Percentiles rank a stretch among this genome's conserved stretches.
Conservation (phyloP, 2,113 vertebrate genomes). For the Pungitius pungitius region DNA sequence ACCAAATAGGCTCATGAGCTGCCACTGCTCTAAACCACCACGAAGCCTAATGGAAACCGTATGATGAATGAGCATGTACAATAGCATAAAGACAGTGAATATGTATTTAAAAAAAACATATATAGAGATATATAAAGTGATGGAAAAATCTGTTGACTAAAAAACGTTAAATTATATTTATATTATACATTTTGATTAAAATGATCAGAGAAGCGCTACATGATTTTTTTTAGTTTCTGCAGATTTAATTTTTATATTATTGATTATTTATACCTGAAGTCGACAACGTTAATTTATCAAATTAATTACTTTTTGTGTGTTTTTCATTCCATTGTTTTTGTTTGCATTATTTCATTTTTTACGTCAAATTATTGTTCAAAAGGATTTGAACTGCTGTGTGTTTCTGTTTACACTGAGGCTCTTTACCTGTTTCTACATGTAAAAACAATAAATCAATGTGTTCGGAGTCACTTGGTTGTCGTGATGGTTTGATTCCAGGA, state of each 20-base stretch:
- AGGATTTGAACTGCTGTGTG: background rate
- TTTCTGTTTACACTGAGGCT: slow-evolving; percentile 5
- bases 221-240: background rate
- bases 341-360: background rate
- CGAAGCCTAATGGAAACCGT: background rate
- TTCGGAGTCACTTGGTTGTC: background rate
- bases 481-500: background rate
- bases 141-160: background rate
- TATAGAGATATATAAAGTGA: background rate
- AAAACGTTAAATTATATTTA: background rate
- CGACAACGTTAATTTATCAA: background rate
- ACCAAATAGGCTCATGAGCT: background rate
- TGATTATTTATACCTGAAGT: background rate
- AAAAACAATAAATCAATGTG: slow-evolving; percentile 3
- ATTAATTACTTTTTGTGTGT: background rate
- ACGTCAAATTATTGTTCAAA: background rate
- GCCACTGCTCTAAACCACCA: background rate
- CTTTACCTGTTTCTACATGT: slow-evolving; percentile 17
- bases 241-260: background rate
- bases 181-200: background rate
- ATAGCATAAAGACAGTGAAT: background rate
- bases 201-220: background rate
- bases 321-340: background rate
- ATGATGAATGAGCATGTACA: background rate
- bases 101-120: background rate